phyloP scores from a whole-genome alignment of 2,113 vertebrate species.

The Oenanthe oenanthe region DNA sequence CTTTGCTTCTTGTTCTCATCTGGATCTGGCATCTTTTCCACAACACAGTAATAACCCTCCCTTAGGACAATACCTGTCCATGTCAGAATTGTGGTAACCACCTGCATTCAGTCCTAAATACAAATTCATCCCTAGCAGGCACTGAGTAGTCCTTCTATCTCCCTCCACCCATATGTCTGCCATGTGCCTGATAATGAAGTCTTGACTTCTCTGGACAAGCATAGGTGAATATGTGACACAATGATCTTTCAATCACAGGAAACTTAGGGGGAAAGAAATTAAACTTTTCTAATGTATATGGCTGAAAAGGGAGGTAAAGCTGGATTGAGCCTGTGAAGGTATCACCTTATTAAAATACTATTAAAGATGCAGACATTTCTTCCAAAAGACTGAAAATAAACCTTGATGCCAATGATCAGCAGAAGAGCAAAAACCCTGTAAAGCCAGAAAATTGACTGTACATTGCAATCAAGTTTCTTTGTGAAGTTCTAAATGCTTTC shows the following conservation, averaged over 20 bases:
- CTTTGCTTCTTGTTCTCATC: neutral
- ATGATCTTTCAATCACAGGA: neutral
- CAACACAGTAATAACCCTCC: neutral
- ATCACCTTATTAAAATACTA: neutral
- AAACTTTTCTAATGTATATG: neutral
- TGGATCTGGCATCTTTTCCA: neutral
- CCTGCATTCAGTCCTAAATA: neutral
- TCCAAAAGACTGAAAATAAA: neutral
- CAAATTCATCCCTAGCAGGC: neutral
- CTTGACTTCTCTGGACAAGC: neutral
- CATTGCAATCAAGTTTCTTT: conserved; percentile 8
- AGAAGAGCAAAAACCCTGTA: neutral
- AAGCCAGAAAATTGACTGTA: neutral
- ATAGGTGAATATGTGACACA: neutral
- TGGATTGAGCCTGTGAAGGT: neutral
- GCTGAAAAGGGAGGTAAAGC: neutral
- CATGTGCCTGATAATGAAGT: neutral
- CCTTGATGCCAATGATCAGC: neutral
- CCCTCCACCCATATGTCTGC: neutral
- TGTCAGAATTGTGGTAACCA: neutral
- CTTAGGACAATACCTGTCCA: neutral
- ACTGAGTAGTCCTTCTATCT: neutral
- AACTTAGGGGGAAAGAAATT: neutral
- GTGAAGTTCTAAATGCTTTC: conserved; percentile 44
- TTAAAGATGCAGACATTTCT: neutral